Base-by-base conservation (phyloP, 2,888 invertebrate genomes). In the Conistra vaccinii region DNA sequence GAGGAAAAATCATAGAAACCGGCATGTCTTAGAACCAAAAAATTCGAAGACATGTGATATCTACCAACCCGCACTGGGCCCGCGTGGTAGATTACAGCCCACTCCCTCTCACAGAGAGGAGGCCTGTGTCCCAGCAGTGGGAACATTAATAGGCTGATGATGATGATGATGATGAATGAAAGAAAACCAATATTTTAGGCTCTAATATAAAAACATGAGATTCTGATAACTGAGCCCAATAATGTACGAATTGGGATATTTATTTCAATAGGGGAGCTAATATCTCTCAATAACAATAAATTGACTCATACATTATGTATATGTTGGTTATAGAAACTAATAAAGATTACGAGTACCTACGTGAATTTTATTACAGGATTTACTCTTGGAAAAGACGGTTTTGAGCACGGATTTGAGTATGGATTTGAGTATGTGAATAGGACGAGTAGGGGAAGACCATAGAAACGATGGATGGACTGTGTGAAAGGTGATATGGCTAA, bases 291-390 rank as follows among this genome's bases (percentile, higher is more conserved):
- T 76, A 71, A 85, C 39, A 75, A 81, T 85, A 72, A 78, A 78
- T 81, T 58, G 71, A 76, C 72, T 85, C 77, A 88, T 85, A 73
- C 76, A 86, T 85, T 57, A 85, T 87, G 79, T 65, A 85, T 86
- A 45, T 71, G 26, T 67, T 70, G 23, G 53, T 75, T 73, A 85
- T 62, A 68, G 48, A 62, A 87, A 67, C 67, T 26, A 81, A 80
- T 80, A 85, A 73, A 67, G 45, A 83, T 74, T 70, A 74, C 66
- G 39, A n/a, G 35, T 71, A 68, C 69, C 3, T n/a, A 45, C 62
- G 57, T 78, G 78, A 85, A 81, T 86, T 81, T 84, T 78, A 81
- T 87, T 78, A 75, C 48, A 70, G 76, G 76, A 73, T 77, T 76
- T 76, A 76, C 83, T 88, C 85, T 73, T 62, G 35, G 87, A 88